Percentiles rank a stretch among this genome's conserved stretches.
phyloP scores from a whole-genome alignment of 64 coral and sea anemone genomes.

The Montipora foliosa region DNA sequence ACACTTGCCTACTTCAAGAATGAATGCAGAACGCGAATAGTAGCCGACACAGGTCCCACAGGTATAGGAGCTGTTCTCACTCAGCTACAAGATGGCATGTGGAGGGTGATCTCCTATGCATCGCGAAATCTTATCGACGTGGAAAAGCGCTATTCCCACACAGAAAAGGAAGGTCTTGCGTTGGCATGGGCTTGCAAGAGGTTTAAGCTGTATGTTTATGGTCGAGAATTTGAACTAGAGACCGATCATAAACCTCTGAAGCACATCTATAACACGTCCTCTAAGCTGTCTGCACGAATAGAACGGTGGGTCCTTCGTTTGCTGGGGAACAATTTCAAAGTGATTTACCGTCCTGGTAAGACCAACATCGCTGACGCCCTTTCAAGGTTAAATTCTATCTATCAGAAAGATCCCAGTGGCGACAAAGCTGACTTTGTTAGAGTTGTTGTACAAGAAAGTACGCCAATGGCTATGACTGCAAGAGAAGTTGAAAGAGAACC shows the following conservation, averaged over 20 bases:
- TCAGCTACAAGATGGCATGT: conserved; percentile 33
- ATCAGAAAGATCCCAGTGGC: conserved; percentile 22
- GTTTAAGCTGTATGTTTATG: neutral
- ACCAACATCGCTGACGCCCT: conserved; percentile 15
- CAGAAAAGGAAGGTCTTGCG: conserved; percentile 45
- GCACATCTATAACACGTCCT: too few relatives aligned
- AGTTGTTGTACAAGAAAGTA: neutral
- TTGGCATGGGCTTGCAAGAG: conserved; percentile 1
- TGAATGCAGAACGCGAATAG: conserved; percentile 42
- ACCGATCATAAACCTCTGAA: too few relatives aligned
- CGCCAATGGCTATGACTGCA: conserved; percentile 33
- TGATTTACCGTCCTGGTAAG: conserved; percentile 10
- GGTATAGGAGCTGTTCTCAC: conserved; percentile 34
- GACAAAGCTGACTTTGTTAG: conserved; percentile 26
- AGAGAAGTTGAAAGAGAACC: conserved; percentile 27
- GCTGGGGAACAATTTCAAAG: neutral
- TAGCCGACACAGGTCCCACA: conserved; percentile 26
- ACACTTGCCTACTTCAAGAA: conserved; percentile 47
- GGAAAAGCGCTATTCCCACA: conserved; percentile 48
- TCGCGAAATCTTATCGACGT: conserved; percentile 40
- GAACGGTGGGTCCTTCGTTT: conserved; percentile 11
- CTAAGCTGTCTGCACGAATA: neutral
- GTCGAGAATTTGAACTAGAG: conserved; percentile 8
- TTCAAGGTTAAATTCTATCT: conserved; percentile 19
- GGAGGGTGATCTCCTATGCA: conserved; percentile 44